phyloP scores from a whole-genome alignment of 2,113 vertebrate species.

The Circaetus gallicus region DNA sequence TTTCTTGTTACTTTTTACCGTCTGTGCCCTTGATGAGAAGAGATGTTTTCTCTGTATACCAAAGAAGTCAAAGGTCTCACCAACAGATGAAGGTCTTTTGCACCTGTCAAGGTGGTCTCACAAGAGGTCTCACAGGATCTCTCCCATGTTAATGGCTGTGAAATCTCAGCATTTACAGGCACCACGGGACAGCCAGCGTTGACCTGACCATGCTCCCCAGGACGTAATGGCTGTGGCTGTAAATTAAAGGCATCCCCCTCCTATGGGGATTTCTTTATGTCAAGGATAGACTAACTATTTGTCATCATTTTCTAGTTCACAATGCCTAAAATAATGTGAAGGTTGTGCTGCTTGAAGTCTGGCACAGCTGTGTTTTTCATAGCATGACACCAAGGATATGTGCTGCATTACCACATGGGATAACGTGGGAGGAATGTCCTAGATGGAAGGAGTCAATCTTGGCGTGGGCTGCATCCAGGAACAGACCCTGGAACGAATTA shows the following conservation, averaged over 20 bases:
- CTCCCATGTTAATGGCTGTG: not conserved
- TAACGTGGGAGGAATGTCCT: slow-evolving; percentile 33
- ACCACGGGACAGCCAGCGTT: not conserved
- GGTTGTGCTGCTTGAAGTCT: not conserved
- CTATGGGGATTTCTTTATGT: not conserved
- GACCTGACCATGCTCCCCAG: not conserved
- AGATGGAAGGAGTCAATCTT: not conserved
- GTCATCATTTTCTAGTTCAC: not conserved
- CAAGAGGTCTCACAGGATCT: not conserved
- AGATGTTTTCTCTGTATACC: not conserved
- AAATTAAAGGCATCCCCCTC: not conserved
- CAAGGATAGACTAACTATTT: not conserved
- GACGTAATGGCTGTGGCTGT: not conserved
- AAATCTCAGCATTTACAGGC: not conserved
- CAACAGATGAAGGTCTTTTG: not conserved
- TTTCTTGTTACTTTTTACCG: not conserved
- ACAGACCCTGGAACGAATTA: slow-evolving; percentile 49
- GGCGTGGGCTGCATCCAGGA: slow-evolving; percentile 22
- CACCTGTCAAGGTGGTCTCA: not conserved
- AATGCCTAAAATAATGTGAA: not conserved
- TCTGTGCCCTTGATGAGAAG: not conserved
- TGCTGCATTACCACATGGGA: not conserved
- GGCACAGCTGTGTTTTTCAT: slow-evolving; percentile 20
- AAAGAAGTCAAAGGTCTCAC: not conserved
- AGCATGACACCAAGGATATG: slow-evolving; percentile 30